Conservation (phyloP, 2,888 invertebrate species). For the Stenolophus ochropezus region DNA sequence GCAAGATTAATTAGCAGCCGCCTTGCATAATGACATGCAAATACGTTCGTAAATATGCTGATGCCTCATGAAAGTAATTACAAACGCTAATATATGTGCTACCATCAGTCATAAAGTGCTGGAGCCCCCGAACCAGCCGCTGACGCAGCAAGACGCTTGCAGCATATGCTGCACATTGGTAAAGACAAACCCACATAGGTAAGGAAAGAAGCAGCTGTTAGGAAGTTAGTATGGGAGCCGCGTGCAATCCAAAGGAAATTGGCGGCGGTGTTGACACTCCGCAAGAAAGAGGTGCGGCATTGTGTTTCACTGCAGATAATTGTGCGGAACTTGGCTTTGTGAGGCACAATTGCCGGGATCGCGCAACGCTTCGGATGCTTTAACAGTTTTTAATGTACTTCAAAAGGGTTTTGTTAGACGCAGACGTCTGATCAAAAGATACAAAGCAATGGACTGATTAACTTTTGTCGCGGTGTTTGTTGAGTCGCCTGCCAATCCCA, state of each 20-base stretch:
- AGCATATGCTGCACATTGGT: conserved; percentile 29
- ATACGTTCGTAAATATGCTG: conserved; percentile 60
- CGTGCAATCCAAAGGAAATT: conserved; percentile 53
- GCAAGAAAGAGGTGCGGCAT: conserved; percentile 55
- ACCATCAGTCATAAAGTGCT: conserved; percentile 51
- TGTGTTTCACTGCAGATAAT: conserved; percentile 52
- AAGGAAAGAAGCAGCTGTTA: neutral
- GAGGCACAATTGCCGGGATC: conserved; percentile 51
- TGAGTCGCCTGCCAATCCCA: neutral
- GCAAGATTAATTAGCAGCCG: conserved; percentile 54
- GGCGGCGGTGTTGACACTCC: conserved; percentile 52
- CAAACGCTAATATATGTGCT: conserved; percentile 57
- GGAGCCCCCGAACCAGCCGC: neutral
- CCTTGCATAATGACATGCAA: conserved; percentile 57
- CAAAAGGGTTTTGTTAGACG: conserved; percentile 18
- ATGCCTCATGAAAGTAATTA: conserved; percentile 59
- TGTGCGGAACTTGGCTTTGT: conserved; percentile 56
- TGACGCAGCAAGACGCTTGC: conserved; percentile 10
- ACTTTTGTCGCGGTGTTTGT: conserved; percentile 5
- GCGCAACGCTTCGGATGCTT: neutral
- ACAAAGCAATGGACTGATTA: conserved; percentile 15
- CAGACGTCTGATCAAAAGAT: neutral
- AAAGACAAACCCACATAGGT: too few relatives aligned
- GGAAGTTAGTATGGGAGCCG: neutral
- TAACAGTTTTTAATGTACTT: conserved; percentile 24